Percentiles rank a stretch among this genome's conserved stretches.
phyloP scores from a whole-genome alignment of 2,888 invertebrate species.

The Netelia melanura region DNA sequence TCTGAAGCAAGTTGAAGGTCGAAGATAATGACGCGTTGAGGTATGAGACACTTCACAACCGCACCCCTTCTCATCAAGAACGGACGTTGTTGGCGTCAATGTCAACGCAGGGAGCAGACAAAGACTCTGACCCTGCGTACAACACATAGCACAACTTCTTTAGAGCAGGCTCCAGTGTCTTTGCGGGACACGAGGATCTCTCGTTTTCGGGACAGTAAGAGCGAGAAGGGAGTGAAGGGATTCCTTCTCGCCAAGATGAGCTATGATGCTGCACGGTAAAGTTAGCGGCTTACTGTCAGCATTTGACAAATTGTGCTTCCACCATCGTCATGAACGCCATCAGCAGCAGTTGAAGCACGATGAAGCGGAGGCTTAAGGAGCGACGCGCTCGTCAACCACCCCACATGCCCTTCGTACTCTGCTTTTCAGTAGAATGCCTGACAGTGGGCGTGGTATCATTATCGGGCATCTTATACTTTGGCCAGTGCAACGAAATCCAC shows the following conservation, averaged over 20 bases:
- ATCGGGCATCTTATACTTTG: constrained; percentile 13
- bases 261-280: constrained; percentile 75
- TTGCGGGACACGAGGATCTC: neutral
- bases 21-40: neutral
- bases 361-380: constrained; percentile 39
- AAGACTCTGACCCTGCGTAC: neutral
- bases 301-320: constrained; percentile 78
- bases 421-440: constrained; percentile 19
- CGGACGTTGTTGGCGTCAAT: constrained; percentile 18
- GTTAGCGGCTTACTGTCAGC: constrained; percentile 78
- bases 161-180: neutral
- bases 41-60: neutral
- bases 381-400: constrained; percentile 50
- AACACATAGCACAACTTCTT: neutral
- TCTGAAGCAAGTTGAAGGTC: neutral
- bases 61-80: constrained; percentile 4
- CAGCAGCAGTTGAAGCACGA: constrained; percentile 22
- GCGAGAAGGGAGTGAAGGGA: neutral
- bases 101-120: constrained; percentile 8
- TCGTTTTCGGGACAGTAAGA: neutral
- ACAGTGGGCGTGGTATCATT: neutral
- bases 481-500: neutral
- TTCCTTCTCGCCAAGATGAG: constrained; percentile 68
- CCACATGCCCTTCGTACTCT: constrained; percentile 66
- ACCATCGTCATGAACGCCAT: constrained; percentile 58